Base-by-base conservation (phyloP, 2,888 invertebrate genomes). In the Cryptocheilus praepositus region DNA sequence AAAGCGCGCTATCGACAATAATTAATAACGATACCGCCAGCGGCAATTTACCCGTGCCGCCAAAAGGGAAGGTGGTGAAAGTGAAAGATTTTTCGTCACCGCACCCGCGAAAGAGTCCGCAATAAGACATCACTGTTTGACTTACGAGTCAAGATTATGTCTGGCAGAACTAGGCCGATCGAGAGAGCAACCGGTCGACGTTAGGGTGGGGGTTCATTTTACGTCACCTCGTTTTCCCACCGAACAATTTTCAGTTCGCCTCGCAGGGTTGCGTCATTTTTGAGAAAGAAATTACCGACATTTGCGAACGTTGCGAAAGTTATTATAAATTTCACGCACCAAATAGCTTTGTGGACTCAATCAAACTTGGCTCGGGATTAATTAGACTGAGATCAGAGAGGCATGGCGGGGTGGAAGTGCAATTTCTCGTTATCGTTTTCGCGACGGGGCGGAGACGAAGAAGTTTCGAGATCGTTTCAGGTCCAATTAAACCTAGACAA, bases 401-500 rank as follows among this genome's bases (percentile, higher is more conserved):
- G 70, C 3, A 18, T 16, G 57, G 68, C 46, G 56, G 28, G 63
- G 65, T 51, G 63, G 25, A 60, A 57, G 43, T 13, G 18, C 46
- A 3, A 54, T 43, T 49, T 57, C 67, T 68, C 64, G 76, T 76
- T 76, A 74, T 76, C 74, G 76, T 76, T 76, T 66, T 63, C 69
- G 57, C 45, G 65, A 67, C 67, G 56, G 70, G 51, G 70, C 71
- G 67, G 61, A 61, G 73, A 76, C 76, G 70, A 64, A 69, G 44
- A 74, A 76, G 57, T 76, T 76, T 64, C 52, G 60, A 46, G 72
- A 72, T 72, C 74, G 74, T 71, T 70, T 74, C 71, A 69, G 67
- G 56, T 70, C 61, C 71, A 76, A 76, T 76, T 76, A 76, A 76
- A 72, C 61, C 63, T 70, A 64, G 65, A 76, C 77, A 76, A 76